phyloP scores from a whole-genome alignment of 2,888 invertebrate species.

The Drosophila nr. perissopoda region DNA sequence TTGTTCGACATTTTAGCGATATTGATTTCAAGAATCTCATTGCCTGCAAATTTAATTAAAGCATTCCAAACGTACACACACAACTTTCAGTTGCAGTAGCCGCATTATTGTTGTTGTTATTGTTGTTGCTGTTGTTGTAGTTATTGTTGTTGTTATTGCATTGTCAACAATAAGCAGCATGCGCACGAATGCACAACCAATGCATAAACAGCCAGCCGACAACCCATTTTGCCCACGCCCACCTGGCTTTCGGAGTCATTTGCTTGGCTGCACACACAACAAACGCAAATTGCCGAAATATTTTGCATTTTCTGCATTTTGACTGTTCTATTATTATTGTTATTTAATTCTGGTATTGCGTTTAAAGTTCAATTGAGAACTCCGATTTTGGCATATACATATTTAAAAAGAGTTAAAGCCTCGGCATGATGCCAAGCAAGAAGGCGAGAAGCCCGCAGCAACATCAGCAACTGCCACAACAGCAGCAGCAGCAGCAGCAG shows the following conservation, averaged over 20 bases:
- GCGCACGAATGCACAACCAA: slow-evolving; percentile 45
- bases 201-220: slow-evolving; percentile 51
- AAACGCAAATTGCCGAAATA: slow-evolving; percentile 55
- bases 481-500: slow-evolving; percentile 16
- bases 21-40: slow-evolving; percentile 20
- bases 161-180: slow-evolving; percentile 66
- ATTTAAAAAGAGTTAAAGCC: slow-evolving; percentile 55
- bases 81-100: slow-evolving; percentile 50
- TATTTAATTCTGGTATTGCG: slow-evolving; percentile 19
- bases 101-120: slow-evolving; percentile 40
- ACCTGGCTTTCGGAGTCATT: slow-evolving; percentile 35
- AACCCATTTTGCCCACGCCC: neutral
- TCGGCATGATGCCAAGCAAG: slow-evolving; percentile 34
- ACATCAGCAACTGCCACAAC: slow-evolving; percentile 22
- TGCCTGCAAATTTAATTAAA: slow-evolving; percentile 60
- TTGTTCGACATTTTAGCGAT: slow-evolving; percentile 10
- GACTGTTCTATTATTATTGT: slow-evolving; percentile 8
- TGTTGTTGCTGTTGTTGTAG: slow-evolving; percentile 29
- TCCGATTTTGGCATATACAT: neutral
- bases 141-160: slow-evolving; percentile 53
- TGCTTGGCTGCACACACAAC: slow-evolving; percentile 60
- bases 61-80: slow-evolving; percentile 45
- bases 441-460: slow-evolving; percentile 27
- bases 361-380: slow-evolving; percentile 39
- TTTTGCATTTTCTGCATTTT: slow-evolving; percentile 20